Conservation (phyloP, 2,797 vertebrate genomes). For the Scolopax rusticola region DNA sequence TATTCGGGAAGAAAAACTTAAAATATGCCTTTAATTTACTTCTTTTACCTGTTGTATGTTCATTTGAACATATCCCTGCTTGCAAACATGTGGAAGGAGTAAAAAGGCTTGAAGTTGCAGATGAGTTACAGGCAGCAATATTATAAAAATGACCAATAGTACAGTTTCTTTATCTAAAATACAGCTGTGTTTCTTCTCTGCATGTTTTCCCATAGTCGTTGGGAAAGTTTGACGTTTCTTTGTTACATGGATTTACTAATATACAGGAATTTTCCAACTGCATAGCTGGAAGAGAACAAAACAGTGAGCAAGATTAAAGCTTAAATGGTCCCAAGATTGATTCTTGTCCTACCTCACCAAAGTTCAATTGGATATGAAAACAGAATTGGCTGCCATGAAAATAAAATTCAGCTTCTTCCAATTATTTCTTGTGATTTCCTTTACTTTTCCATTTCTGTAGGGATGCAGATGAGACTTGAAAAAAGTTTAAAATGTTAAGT, state of each 20-base stretch:
- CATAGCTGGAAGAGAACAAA: neutral
- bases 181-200: neutral
- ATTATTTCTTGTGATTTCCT: neutral
- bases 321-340: neutral
- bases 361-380: neutral
- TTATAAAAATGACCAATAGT: neutral
- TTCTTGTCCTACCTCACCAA: neutral
- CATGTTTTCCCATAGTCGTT: neutral
- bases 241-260: neutral
- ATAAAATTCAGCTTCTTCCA: neutral
- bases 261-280: neutral
- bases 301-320: neutral
- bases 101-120: neutral
- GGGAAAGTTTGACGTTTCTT: neutral
- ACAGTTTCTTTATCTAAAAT: neutral
- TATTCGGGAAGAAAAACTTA: neutral
- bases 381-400: neutral
- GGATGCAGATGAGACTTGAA: neutral
- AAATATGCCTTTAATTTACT: neutral
- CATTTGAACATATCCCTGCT: neutral
- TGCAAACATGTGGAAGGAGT: neutral
- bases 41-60: neutral
- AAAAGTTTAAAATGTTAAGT: neutral
- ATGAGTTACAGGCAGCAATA: neutral
- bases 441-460: neutral